phyloP scores from a whole-genome alignment of 2,113 vertebrate genomes.

The Oncorhynchus tshawytscha region DNA sequence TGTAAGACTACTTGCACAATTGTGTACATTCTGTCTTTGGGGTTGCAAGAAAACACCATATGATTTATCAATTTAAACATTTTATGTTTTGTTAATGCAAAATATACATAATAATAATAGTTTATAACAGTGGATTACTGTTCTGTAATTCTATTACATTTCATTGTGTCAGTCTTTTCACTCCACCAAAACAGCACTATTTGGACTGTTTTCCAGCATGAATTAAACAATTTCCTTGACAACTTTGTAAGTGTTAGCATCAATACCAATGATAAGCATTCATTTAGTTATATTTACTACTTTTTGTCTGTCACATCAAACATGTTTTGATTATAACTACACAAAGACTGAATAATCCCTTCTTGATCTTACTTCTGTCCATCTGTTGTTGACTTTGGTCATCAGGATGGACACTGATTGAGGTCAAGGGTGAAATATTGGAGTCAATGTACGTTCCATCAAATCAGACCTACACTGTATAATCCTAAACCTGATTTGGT shows the following conservation, averaged over 20 bases:
- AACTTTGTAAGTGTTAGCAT: too few relatives aligned
- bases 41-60: too few relatives aligned
- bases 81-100: too few relatives aligned
- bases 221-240: neutral
- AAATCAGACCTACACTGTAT: constrained; percentile 19
- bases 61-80: too few relatives aligned
- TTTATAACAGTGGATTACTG: too few relatives aligned
- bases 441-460: constrained; percentile 13
- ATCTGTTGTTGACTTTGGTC: constrained; percentile 65
- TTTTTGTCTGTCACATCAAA: constrained; percentile 12
- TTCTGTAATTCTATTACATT: neutral
- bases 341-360: constrained; percentile 46
- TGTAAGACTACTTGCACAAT: too few relatives aligned
- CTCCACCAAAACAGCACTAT: neutral
- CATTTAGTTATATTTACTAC: neutral
- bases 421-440: constrained; percentile 23
- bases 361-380: constrained; percentile 48
- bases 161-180: neutral
- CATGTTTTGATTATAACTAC: constrained; percentile 20
- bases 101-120: too few relatives aligned
- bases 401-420: constrained; percentile 41
- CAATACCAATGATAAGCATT: neutral
- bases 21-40: too few relatives aligned
- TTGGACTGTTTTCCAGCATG: neutral
- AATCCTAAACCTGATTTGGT: constrained; percentile 55